Evolutionary conservation across 2,797 vertebrate genomes (phyloP).

Genomic region (Siniperca undulata): DNA sequence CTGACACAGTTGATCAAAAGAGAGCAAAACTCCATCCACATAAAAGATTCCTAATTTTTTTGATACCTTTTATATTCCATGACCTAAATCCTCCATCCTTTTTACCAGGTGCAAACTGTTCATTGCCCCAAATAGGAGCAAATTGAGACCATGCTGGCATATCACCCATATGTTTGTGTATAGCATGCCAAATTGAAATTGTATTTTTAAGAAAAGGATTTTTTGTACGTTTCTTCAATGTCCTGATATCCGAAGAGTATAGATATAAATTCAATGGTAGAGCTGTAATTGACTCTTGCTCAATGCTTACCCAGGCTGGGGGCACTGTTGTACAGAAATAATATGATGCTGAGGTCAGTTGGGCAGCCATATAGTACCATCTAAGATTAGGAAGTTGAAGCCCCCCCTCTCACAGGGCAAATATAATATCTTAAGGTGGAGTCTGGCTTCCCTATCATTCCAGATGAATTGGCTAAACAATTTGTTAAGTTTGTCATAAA

Average conservation of each 20-base stretch:
- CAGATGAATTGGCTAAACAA: conserved; percentile 25
- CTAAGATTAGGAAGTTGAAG: conserved; percentile 1
- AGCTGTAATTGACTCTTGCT: conserved; percentile 14
- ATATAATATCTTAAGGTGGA: background rate
- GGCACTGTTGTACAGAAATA: conserved; percentile 10
- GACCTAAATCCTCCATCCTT: conserved; percentile 36
- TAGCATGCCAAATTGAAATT: conserved; percentile 21
- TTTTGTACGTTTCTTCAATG: conserved; percentile 7
- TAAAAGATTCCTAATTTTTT: conserved; percentile 7
- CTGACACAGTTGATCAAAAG: background rate
- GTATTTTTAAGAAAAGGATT: conserved; percentile 47
- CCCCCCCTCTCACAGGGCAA: background rate
- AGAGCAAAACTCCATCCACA: background rate
- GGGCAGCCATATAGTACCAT: conserved; percentile 24
- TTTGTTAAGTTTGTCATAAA: background rate
- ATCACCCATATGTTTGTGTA: conserved; percentile 8
- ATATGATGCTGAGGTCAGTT: conserved; percentile 9
- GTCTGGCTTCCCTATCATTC: conserved; percentile 16
- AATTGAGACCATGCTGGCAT: background rate
- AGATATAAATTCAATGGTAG: conserved; percentile 7
- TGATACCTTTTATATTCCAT: conserved; percentile 14
- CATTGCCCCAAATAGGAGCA: conserved; percentile 31
- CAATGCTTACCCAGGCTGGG: conserved; percentile 34
- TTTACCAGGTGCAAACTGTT: conserved; percentile 22
- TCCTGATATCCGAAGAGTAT: conserved; percentile 32